These are phyloP conservation scores for Drosophila melanosoma DNA, from an alignment of 2,888 invertebrate genomes.

Conservation along the genomic window DNA sequence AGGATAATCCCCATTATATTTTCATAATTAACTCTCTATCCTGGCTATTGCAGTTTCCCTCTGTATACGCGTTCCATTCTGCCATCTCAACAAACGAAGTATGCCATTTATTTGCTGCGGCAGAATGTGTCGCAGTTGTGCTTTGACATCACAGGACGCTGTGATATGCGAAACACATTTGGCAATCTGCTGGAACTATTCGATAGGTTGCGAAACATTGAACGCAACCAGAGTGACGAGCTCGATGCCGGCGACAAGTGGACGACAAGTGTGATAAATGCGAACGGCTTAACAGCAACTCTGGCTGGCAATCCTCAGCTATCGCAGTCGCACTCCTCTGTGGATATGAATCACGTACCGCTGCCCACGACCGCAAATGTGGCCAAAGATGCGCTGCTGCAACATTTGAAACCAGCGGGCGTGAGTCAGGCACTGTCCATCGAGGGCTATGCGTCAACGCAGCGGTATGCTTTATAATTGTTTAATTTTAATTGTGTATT, in stretches of 20 bases:
- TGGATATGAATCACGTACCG: conserved; percentile 81
- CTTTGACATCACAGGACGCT: conserved; percentile 78
- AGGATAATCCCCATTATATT: neutral
- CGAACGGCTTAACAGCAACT: conserved; percentile 52
- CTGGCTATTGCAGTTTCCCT: conserved; percentile 89
- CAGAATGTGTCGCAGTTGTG: conserved; percentile 97
- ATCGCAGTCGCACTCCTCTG: conserved; percentile 82
- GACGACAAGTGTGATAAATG: conserved; percentile 30
- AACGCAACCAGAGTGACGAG: conserved; percentile 67
- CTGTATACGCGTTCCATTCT: conserved; percentile 87
- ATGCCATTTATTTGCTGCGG: conserved; percentile 96
- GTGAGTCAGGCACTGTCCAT: conserved; percentile 71
- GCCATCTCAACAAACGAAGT: conserved; percentile 87
- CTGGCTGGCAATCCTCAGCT: conserved; percentile 49
- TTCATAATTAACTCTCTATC: neutral
- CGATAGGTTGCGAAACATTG: conserved; percentile 65
- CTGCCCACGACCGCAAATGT: conserved; percentile 64
- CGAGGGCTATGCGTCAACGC: conserved; percentile 68
- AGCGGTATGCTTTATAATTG: conserved; percentile 53
- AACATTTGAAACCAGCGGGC: conserved; percentile 60
- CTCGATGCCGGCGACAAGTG: conserved; percentile 23
- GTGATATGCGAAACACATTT: conserved; percentile 82
- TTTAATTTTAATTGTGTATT: neutral
- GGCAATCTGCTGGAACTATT: conserved; percentile 82
- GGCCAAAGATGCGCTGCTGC: conserved; percentile 66